Conservation (phyloP, 2,113 vertebrate genomes). For the Gallinago jamesoni region DNA sequence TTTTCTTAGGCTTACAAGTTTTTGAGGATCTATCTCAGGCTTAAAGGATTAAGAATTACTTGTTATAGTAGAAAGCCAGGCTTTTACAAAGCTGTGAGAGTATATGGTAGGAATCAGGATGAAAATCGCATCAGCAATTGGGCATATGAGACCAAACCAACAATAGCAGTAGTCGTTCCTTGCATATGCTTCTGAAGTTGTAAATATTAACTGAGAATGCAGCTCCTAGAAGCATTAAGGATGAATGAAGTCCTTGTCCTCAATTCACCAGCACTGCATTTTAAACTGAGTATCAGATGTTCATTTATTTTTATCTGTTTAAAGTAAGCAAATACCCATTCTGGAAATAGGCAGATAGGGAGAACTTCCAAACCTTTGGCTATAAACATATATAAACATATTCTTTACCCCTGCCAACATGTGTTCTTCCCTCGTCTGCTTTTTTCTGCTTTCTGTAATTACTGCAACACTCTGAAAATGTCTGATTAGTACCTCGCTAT, state of each 20-base stretch:
- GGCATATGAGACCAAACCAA: neutral
- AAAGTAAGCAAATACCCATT: slow-evolving; percentile 2
- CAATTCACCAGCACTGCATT: neutral
- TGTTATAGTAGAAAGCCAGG: neutral
- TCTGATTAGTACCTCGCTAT: neutral
- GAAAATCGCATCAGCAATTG: neutral
- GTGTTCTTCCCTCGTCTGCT: neutral
- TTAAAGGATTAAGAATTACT: neutral
- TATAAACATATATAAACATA: neutral
- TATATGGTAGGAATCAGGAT: neutral
- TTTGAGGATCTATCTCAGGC: neutral
- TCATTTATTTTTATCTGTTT: slow-evolving; percentile 7
- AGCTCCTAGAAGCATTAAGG: neutral
- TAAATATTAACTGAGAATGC: neutral
- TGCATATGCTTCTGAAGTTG: neutral
- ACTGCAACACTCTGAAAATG: neutral
- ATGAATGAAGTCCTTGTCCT: neutral
- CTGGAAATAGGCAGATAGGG: neutral
- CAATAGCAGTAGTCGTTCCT: neutral
- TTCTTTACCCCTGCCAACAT: neutral
- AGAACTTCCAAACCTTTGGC: neutral
- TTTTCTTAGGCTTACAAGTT: neutral
- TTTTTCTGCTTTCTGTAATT: neutral
- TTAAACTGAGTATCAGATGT: neutral
- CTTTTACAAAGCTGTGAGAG: neutral